A percentile compares a stretch with the other conserved stretches of the same genome.
phyloP scores from a whole-genome alignment of 1,140 invertebrate species.

The Mercenaria mercenaria region DNA sequence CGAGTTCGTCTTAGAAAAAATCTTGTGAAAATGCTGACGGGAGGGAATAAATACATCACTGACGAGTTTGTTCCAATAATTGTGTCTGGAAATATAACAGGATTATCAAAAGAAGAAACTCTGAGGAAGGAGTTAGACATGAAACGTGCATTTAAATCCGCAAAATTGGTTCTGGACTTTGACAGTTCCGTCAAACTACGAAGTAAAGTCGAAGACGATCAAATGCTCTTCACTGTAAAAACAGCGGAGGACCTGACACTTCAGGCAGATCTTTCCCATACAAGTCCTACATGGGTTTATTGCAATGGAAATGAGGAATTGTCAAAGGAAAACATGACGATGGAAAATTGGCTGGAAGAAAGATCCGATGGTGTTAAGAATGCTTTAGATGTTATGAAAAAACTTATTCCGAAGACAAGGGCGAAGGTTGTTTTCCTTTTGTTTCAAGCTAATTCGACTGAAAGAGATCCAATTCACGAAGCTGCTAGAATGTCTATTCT shows the following conservation, averaged over 20 bases:
- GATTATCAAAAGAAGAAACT: not conserved
- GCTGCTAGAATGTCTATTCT: not conserved
- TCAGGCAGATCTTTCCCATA: not conserved
- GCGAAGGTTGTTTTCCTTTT: not conserved
- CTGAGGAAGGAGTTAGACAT: not conserved
- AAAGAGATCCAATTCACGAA: conserved; percentile 15
- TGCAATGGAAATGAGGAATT: conserved; percentile 29
- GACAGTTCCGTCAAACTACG: conserved; percentile 7
- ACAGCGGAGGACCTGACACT: not conserved
- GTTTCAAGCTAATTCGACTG: not conserved
- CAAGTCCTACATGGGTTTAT: conserved; percentile 18
- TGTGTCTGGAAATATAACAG: not conserved
- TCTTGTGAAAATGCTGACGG: not conserved
- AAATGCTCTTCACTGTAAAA: not conserved
- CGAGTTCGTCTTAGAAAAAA: not conserved
- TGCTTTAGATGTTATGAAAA: not conserved
- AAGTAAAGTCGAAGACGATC: not conserved
- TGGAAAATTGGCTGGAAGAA: not conserved
- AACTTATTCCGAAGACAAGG: conserved; percentile 11
- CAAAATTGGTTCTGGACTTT: conserved; percentile 8
- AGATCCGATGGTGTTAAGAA: not conserved
- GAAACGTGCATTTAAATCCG: not conserved
- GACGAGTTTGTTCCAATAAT: conserved; percentile 34
- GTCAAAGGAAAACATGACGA: not conserved
- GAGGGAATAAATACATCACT: conserved; percentile 19